Percentiles rank a stretch among this genome's conserved stretches.
phyloP scores from a whole-genome alignment of 2,113 vertebrate species.

The Bolborhynchus lineola region DNA sequence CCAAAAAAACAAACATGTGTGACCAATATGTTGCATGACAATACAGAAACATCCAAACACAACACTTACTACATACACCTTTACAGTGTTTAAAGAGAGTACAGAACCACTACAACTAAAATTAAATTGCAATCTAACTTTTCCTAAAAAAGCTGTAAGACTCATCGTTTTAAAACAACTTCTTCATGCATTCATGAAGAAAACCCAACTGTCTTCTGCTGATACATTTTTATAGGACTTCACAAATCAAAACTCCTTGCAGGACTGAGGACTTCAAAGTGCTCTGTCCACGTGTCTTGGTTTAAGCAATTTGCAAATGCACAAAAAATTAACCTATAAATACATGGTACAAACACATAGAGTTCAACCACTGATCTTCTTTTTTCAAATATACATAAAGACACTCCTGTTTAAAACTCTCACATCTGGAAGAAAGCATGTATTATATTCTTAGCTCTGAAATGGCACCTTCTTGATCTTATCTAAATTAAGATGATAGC shows the following conservation, averaged over 20 bases:
- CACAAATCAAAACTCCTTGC: background rate
- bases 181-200: background rate
- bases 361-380: background rate
- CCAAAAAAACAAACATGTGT: background rate
- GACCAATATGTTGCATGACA: background rate
- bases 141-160: background rate
- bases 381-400: background rate
- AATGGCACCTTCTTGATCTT: background rate
- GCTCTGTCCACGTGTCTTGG: background rate
- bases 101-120: background rate
- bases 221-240: background rate
- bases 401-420: background rate
- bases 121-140: background rate
- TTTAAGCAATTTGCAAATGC: background rate
- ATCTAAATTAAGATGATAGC: background rate
- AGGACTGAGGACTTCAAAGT: background rate
- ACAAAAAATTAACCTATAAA: background rate
- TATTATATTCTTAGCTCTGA: background rate
- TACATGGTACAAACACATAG: background rate
- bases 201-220: background rate
- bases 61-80: background rate
- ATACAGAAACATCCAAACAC: background rate
- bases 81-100: background rate
- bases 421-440: background rate
- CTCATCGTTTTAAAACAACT: background rate